These are phyloP conservation scores for Urocyon cinereoargenteus DNA, from an alignment of 2,797 vertebrate genomes.

Conservation along the genomic window DNA sequence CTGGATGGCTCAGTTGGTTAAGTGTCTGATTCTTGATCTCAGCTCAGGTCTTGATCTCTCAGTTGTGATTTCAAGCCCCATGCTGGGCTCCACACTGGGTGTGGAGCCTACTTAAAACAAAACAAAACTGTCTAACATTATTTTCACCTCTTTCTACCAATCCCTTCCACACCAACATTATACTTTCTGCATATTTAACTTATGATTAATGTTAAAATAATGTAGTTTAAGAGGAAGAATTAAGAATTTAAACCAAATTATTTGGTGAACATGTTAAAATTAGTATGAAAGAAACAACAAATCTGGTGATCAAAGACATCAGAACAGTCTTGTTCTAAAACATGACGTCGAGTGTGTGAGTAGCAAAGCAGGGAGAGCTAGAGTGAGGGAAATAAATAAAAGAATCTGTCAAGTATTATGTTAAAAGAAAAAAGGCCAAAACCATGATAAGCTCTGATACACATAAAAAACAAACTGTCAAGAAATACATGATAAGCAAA, in stretches of 20 bases:
- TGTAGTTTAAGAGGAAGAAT: not conserved
- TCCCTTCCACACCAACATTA: not conserved
- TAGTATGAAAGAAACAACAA: not conserved
- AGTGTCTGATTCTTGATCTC: not conserved
- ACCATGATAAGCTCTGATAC: not conserved
- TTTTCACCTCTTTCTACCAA: not conserved
- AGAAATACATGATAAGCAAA: constrained; percentile 30
- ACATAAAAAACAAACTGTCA: not conserved
- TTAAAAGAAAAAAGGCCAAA: not conserved
- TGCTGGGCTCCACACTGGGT: not conserved
- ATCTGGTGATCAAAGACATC: not conserved
- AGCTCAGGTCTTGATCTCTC: not conserved
- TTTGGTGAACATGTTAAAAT: not conserved
- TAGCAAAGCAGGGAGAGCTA: not conserved
- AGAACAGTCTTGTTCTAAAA: constrained; percentile 26
- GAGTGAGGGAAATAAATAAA: not conserved
- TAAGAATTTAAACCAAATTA: constrained; percentile 20
- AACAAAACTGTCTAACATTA: not conserved
- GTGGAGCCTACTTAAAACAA: not conserved
- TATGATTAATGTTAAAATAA: constrained; percentile 17
- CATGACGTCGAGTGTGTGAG: not conserved
- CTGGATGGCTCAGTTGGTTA: not conserved
- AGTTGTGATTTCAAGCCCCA: not conserved
- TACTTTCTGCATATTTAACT: not conserved
- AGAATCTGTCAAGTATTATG: not conserved